Base-by-base conservation (phyloP, 2,888 invertebrate species). In the Cryptocheilus praepositus region DNA sequence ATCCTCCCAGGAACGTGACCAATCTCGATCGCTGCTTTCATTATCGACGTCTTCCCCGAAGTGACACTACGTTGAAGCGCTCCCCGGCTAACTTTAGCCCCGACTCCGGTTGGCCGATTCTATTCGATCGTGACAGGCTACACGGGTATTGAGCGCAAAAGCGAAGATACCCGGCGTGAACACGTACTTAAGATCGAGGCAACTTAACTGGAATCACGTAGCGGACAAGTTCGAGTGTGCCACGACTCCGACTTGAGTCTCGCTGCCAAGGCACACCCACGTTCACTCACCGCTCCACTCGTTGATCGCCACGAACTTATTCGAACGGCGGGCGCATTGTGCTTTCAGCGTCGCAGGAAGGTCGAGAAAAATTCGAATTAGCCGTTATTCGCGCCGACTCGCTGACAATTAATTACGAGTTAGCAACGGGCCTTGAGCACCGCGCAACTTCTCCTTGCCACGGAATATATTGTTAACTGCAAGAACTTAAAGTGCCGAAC, bases 1-100 rank as follows among this genome's bases (percentile, higher is more conserved):
- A 70, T 66, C 61, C 51, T 5, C 53, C 45, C 22, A 3, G 59
- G 68, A 64, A 77, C 77, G 79, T 77, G 77, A 79, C 61, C 80
- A 67, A 79, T 77, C 67, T 53, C 67, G 43, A 66, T 62, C 65
- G 19, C 11, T 21, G 44, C 67, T 69, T 73, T 79, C 70, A 76
- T 79, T 73, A 73, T 73, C 77, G 64, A 63, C 21, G 55, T 36
- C n/a, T 64, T 52, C 22, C 63, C 19, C 57, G 45, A 56, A 62
- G 64, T 64, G 76, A 76, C 75, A 64, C 57, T 45, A 18, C 56
- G 28, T 54, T 54, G 45, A 19, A 25, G 45, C 56, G 56, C 18
- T 51, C 54, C 46, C 45, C 51, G 36, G 25, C 16, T 69, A 58
- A 61, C 65, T 62, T 62, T 54, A 22, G 53, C 36, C 45, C 45